phyloP scores from a whole-genome alignment of 1,140 invertebrate species.

The Lepeophtheirus salmonis region DNA sequence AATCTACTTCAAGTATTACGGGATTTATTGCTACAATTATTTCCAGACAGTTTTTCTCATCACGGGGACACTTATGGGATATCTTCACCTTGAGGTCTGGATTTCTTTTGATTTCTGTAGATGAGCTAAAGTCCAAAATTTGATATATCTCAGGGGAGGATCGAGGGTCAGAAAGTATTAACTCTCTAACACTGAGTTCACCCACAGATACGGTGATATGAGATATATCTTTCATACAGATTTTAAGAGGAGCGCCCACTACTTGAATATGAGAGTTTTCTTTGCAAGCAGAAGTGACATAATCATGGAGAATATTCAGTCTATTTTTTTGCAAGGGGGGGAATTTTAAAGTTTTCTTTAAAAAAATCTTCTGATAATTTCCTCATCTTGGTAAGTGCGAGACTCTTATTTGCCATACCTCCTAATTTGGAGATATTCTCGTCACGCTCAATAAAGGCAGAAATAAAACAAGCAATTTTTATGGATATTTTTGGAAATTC shows the following conservation, averaged over 20 bases:
- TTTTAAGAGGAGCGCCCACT: slow-evolving; percentile 2
- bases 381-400: slow-evolving; percentile 6
- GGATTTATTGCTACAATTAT: slow-evolving; percentile 1
- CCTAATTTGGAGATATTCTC: neutral
- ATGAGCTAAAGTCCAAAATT: neutral
- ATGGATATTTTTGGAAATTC: neutral
- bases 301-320: neutral
- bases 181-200: neutral
- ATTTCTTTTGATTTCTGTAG: neutral
- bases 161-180: too few relatives aligned
- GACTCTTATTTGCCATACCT: neutral
- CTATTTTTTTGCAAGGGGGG: neutral
- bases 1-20: neutral
- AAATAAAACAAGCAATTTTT: slow-evolving; percentile 2
- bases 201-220: neutral
- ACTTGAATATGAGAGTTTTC: slow-evolving; percentile 9
- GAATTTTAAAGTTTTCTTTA: neutral
- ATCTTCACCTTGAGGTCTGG: neutral
- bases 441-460: slow-evolving; percentile 8
- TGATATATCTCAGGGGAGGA: neutral
- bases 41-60: neutral
- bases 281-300: neutral
- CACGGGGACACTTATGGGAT: neutral
- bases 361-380: neutral
- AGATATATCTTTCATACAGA: neutral